Base-by-base conservation (phyloP, 1,140 invertebrate genomes). In the Drosophila navojoa region DNA sequence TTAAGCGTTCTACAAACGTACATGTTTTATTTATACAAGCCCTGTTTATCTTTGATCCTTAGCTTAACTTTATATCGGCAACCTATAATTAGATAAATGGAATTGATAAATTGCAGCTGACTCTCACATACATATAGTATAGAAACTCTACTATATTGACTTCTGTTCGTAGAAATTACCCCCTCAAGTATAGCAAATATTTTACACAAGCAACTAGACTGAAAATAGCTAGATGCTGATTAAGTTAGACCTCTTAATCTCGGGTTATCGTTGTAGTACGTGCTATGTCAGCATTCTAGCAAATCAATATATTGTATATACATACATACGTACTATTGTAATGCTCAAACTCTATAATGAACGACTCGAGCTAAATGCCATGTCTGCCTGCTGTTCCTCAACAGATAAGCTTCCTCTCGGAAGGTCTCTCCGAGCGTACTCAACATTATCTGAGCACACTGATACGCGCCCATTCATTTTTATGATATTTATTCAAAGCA, bases 391-490 rank as follows among this genome's bases (percentile, higher is more conserved):
- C 3, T 19, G 47, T 81, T 81, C 74, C 79, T 44, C 4, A 66
- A 59, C 6, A 16, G 79, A 81, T 81, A 74, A 80, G 60, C 27
- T 57, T 1, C 2, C n/a, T 40, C 27, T 29, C 16, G 27, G 15
- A 9, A 22, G 42, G 15, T 16, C 61, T 59, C 22, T 61, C 47
- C 45, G 35, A 47, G 42, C 22, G 42, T 44, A 52, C 54, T 19
- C 50, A 44, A 49, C 13, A 27, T 50, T 67, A 76, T 76, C 62
- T 70, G 64, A 63, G 52, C 75, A 38, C 50, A 29, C 64, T 67
- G 50, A 29, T 49, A 77, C 11, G 59, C 38, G 54, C 79, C 44
- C 58, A 71, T 80, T 72, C 58, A 42, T 47, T 45, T 81, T 71
- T 66, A 75, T 60, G 55, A 38, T 75, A 55, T 73, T 69, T 70